A percentile compares a stretch with the other conserved stretches of the same genome.
Conservation (phyloP, 2,888 invertebrate genomes). For the Blastobasis lacticolella region DNA sequence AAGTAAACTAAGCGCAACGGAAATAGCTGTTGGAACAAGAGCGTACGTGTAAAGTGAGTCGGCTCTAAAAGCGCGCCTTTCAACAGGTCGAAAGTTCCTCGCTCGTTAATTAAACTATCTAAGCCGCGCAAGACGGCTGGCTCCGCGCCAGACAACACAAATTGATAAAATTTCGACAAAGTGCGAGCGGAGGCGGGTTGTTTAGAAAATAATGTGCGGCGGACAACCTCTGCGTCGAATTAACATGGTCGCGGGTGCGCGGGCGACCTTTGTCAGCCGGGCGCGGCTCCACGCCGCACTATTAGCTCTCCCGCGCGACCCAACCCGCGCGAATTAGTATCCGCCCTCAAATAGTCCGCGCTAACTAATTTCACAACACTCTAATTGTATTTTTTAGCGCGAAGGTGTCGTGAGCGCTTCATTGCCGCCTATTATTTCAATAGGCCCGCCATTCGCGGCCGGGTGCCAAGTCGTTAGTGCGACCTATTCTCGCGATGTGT, state of each 20-base stretch:
- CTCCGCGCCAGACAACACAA: slow-evolving; percentile 47
- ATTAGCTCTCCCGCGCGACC: slow-evolving; percentile 34
- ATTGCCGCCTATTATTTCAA: slow-evolving; percentile 53
- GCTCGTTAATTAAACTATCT: slow-evolving; percentile 71
- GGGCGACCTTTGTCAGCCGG: slow-evolving; percentile 34
- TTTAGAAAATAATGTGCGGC: slow-evolving; percentile 26
- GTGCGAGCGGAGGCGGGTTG: slow-evolving; percentile 31
- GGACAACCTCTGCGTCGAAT: slow-evolving; percentile 24
- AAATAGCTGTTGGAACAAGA: slow-evolving; percentile 38
- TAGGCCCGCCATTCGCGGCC: slow-evolving; percentile 33
- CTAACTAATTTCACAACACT: slow-evolving; percentile 49
- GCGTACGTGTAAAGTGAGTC: slow-evolving; percentile 50
- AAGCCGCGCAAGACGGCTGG: slow-evolving; percentile 59
- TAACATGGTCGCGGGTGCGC: slow-evolving; percentile 42
- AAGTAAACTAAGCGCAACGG: slow-evolving; percentile 6
- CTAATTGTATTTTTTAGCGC: slow-evolving; percentile 45
- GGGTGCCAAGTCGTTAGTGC: slow-evolving; percentile 56
- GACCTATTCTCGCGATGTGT: slow-evolving; percentile 55
- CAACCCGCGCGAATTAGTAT: slow-evolving; percentile 36
- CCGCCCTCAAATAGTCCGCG: slow-evolving; percentile 36
- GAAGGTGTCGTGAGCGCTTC: slow-evolving; percentile 47
- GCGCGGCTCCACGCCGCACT: slow-evolving; percentile 24
- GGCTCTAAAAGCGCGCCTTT: slow-evolving; percentile 57
- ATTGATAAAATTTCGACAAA: slow-evolving; percentile 65
- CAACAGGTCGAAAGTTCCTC: slow-evolving; percentile 72